Evolutionary conservation across 1,140 invertebrate genomes (phyloP).

Genomic region (Megalopta genalis): DNA sequence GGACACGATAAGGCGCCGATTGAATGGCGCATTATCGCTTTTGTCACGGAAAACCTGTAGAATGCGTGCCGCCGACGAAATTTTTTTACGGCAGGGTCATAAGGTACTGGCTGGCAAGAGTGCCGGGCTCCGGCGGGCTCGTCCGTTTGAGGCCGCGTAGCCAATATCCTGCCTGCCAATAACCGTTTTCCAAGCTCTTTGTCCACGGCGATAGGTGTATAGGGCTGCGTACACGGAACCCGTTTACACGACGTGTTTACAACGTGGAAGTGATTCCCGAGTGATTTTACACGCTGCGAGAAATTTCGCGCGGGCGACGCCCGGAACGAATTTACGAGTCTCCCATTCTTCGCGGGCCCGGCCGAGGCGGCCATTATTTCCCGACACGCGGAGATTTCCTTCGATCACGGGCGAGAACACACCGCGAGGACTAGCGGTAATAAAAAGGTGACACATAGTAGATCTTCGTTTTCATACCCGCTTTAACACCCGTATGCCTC

Average conservation of each 20-base stretch:
- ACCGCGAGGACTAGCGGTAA: too few relatives aligned
- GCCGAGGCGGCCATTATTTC: constrained; percentile 18
- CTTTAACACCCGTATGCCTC: too few relatives aligned
- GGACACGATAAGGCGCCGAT: constrained; percentile 34
- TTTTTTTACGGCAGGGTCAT: constrained; percentile 17
- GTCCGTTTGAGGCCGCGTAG: constrained; percentile 15
- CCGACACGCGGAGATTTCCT: constrained; percentile 7
- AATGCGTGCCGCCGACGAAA: constrained; percentile 19
- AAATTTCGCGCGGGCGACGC: constrained; percentile 37
- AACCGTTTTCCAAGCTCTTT: constrained; percentile 49
- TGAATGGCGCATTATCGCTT: constrained; percentile 26
- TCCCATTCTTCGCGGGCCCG: constrained; percentile 22
- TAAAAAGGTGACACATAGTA: too few relatives aligned
- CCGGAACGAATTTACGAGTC: constrained; percentile 46
- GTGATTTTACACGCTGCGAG: constrained; percentile 45
- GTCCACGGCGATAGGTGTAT: constrained; percentile 37
- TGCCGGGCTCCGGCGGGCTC: neutral
- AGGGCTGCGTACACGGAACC: constrained; percentile 36
- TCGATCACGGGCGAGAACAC: neutral
- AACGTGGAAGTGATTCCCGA: constrained; percentile 41
- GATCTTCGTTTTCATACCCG: too few relatives aligned
- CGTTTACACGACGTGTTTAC: constrained; percentile 48
- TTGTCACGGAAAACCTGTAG: constrained; percentile 30
- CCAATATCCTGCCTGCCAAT: constrained; percentile 45
- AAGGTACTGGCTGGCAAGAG: neutral